phyloP scores from a whole-genome alignment of 2,888 invertebrate species.

The Hesperia comma region DNA sequence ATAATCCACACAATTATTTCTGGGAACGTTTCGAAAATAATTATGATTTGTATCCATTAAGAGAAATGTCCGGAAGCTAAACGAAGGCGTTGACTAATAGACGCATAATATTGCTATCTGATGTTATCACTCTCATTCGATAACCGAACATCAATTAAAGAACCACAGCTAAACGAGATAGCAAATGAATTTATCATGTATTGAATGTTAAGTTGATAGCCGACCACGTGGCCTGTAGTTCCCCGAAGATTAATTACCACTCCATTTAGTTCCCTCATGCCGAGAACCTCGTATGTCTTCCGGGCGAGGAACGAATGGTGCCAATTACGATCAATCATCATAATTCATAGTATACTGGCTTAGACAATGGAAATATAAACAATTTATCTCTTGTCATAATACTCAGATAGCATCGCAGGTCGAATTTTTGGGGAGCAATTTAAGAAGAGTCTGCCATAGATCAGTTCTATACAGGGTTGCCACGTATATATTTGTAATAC shows the following conservation, averaged over 20 bases:
- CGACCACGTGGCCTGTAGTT: neutral
- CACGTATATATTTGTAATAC: too few relatives aligned
- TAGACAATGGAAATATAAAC: neutral
- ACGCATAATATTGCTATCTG: neutral
- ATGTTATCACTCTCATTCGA: neutral
- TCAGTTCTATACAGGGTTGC: too few relatives aligned
- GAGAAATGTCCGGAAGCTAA: too few relatives aligned
- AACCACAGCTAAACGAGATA: conserved; percentile 15
- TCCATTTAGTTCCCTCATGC: conserved; percentile 17
- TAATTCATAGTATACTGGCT: neutral
- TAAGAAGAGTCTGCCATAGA: too few relatives aligned
- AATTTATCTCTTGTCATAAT: neutral
- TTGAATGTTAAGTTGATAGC: neutral
- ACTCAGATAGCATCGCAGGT: neutral
- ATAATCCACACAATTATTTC: too few relatives aligned
- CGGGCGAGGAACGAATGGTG: conserved; percentile 15
- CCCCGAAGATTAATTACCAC: conserved; percentile 18
- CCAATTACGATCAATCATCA: conserved; percentile 22
- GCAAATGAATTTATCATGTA: conserved; percentile 28
- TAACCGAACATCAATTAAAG: neutral
- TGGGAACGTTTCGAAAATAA: too few relatives aligned
- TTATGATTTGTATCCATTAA: too few relatives aligned
- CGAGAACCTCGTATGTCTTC: conserved; percentile 15
- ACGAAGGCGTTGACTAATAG: too few relatives aligned
- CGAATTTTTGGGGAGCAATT: too few relatives aligned